Conservation (phyloP, 2,113 vertebrate genomes). For the Addax nasomaculatus region DNA sequence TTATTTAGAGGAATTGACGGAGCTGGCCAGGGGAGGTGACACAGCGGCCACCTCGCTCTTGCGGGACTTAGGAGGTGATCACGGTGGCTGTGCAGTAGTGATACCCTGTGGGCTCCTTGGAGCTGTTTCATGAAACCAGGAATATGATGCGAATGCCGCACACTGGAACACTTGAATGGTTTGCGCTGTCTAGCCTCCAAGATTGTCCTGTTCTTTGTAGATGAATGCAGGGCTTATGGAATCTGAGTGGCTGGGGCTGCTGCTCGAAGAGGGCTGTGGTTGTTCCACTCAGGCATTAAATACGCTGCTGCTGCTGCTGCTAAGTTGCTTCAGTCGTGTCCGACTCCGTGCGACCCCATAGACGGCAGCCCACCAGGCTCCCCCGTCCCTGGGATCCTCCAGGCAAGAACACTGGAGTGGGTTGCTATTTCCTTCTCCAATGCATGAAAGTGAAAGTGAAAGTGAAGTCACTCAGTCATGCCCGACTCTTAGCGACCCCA, state of each 20-base stretch:
- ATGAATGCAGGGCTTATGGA: accelerated
- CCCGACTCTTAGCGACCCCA: too few relatives aligned
- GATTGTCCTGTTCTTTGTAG: neutral
- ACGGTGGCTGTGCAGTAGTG: neutral
- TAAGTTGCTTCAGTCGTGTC: too few relatives aligned
- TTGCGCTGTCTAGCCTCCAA: too few relatives aligned
- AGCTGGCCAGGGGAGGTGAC: neutral
- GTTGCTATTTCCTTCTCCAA: too few relatives aligned
- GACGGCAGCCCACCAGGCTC: too few relatives aligned
- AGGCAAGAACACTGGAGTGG: too few relatives aligned
- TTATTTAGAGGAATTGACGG: neutral
- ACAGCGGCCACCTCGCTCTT: neutral
- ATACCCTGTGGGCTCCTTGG: accelerated
- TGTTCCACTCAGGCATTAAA: neutral
- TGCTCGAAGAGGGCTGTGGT: accelerated
- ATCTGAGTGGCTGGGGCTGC: accelerated
- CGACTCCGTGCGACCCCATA: too few relatives aligned
- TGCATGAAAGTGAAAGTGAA: too few relatives aligned
- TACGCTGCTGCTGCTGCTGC: neutral
- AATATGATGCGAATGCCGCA: accelerated
- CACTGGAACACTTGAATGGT: accelerated
- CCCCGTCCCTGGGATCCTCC: too few relatives aligned
- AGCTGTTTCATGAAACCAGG: neutral
- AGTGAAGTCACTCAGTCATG: too few relatives aligned
- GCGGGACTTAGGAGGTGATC: neutral